phyloP scores from a whole-genome alignment of 2,113 vertebrate genomes.

The Carassius auratus region DNA sequence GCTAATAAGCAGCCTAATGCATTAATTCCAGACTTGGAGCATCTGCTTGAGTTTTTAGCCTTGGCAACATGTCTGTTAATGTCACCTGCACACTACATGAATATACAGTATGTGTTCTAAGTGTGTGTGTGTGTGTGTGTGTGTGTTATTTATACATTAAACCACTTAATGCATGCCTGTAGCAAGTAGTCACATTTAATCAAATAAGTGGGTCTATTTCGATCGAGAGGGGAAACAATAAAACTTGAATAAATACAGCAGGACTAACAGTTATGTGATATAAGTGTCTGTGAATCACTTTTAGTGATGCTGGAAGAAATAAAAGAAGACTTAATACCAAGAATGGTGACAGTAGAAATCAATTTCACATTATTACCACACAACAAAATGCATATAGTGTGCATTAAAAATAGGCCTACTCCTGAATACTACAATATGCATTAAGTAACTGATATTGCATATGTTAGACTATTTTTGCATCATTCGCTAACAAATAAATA shows the following conservation, averaged over 20 bases:
- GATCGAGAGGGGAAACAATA: conserved; percentile 16
- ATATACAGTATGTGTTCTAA: conserved; percentile 7
- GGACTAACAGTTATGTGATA: neutral
- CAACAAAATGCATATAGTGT: neutral
- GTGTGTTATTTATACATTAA: neutral
- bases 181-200: conserved; percentile 53
- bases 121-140: neutral
- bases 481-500: neutral
- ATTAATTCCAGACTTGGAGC: neutral
- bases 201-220: conserved; percentile 23
- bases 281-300: neutral
- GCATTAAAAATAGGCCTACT: neutral
- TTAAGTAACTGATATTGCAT: too few relatives aligned
- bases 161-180: conserved; percentile 39
- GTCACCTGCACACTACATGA: neutral
- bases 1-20: conserved; percentile 24
- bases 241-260: neutral
- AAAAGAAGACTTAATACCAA: neutral
- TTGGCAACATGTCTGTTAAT: neutral
- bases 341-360: neutral
- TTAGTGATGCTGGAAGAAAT: neutral
- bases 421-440: neutral
- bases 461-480: too few relatives aligned
- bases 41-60: neutral
- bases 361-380: neutral